These are phyloP conservation scores for Noctua comes DNA, from an alignment of 2,888 invertebrate species.

Conservation along the genomic window DNA sequence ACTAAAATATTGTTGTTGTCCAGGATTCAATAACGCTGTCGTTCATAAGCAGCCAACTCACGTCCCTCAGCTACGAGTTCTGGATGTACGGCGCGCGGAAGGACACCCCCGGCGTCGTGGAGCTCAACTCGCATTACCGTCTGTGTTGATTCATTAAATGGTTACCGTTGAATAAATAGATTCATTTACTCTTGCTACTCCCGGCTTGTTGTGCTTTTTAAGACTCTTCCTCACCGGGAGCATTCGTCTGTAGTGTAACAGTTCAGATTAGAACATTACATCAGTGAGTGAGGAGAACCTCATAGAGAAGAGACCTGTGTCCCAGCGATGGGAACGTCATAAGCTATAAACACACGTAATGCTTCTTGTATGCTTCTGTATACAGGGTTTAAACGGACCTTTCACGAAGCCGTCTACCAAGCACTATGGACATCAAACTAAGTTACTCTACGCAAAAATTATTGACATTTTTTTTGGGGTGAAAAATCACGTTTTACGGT, in stretches of 20 bases:
- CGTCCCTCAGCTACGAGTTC: slow-evolving; percentile 78
- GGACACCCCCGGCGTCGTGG: neutral
- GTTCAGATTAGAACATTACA: neutral
- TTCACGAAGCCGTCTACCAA: no score
- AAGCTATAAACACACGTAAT: no score
- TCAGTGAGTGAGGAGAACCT: neutral
- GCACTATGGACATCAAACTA: no score
- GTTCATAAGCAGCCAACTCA: slow-evolving; percentile 73
- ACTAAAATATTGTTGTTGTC: slow-evolving; percentile 30
- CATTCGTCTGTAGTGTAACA: neutral
- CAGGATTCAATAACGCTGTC: slow-evolving; percentile 78
- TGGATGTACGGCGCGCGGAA: slow-evolving; percentile 77
- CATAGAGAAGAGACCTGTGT: no score
- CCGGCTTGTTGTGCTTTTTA: no score
- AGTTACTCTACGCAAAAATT: no score
- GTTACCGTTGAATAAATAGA: neutral
- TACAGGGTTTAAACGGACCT: no score
- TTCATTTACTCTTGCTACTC: slow-evolving; percentile 1
- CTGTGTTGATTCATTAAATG: slow-evolving; percentile 41
- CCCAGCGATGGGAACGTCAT: no score
- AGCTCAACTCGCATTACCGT: slow-evolving; percentile 41
- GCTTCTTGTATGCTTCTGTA: no score
- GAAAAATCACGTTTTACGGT: no score
- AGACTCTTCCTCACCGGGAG: neutral
- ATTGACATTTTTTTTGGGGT: no score